Base-by-base conservation (phyloP, 1,140 invertebrate genomes). In the Cydia pomonella region DNA sequence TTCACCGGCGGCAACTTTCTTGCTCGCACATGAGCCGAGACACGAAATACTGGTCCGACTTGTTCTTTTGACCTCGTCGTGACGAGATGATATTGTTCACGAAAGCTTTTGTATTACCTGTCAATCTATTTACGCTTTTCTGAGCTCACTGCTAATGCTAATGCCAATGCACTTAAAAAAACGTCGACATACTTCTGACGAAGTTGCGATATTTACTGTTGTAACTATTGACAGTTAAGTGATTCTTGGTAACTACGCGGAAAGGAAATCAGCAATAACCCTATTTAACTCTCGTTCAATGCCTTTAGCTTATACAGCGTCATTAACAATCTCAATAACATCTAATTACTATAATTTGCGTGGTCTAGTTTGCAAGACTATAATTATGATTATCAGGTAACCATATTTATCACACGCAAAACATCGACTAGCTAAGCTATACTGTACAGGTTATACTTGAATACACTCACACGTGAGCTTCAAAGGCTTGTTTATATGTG, bases 1-100 rank as follows among this genome's bases (percentile, higher is more conserved):
- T 92, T 92, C 89, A 91, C 88, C 87, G 78, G 44, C 76, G 82
- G 44, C 76, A 82, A 88, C 86, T 90, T 91, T 92, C 87, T 85
- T 90, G 77, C 78, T 78, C 78, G 78, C 77, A 75, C 75, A 78
- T 79, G 64, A 80, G 64, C 7, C 18, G n/a, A 75, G 73, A 69
- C 74, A 69, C 63, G 74, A 69, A 69, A 88, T 85, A 87, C 83
- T 83, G 80, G 82, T 87, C 79, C 25, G 79, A 84, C 84, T 83
- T 75, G 84, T 87, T 89, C 77, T 73, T 82, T 80, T 87, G 87
- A 87, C 88, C 87, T 73, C 6, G 78, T 80, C 76, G 76, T 79
- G 74, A 80, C 76, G 73, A 75, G 75, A 78, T 75, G 47, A 78
- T 78, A 83, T 87, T 87, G 84, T 87, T 84, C 80, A 76, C 76